A percentile compares a stretch with the other conserved stretches of the same genome.
Conservation (phyloP, 2,113 vertebrate genomes). For the Penelope pileata region DNA sequence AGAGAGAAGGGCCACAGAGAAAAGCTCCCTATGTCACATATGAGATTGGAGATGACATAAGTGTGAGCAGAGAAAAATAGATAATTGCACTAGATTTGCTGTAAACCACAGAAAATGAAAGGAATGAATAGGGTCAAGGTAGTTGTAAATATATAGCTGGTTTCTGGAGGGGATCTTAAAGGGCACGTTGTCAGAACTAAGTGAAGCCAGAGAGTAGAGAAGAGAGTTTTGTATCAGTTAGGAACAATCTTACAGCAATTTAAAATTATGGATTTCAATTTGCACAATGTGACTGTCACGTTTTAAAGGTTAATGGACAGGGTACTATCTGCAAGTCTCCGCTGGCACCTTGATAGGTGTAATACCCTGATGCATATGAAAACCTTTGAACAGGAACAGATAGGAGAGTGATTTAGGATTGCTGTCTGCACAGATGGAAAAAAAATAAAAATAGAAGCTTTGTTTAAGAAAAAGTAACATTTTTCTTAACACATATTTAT, state of each 20-base stretch:
- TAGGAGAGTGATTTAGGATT: neutral
- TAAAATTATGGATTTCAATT: constrained; percentile 34
- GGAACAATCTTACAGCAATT: neutral
- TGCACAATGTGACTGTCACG: neutral
- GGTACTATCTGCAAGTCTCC: neutral
- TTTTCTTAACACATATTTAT: neutral
- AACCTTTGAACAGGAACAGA: neutral
- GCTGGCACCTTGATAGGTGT: neutral
- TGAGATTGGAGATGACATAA: neutral
- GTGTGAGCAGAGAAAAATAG: neutral
- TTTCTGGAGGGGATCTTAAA: neutral
- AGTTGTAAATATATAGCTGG: neutral
- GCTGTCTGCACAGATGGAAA: neutral
- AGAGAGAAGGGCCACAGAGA: neutral
- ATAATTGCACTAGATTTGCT: neutral
- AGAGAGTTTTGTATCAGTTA: neutral
- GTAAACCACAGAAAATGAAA: neutral
- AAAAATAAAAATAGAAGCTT: neutral
- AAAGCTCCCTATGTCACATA: neutral
- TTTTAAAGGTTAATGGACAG: constrained; percentile 53
- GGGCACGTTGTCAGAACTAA: neutral
- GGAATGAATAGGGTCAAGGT: neutral
- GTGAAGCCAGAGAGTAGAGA: neutral
- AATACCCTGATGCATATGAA: neutral
- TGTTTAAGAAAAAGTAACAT: neutral